These are phyloP conservation scores for Dioctria rufipes DNA, from an alignment of 2,888 invertebrate genomes.

Conservation along the genomic window DNA sequence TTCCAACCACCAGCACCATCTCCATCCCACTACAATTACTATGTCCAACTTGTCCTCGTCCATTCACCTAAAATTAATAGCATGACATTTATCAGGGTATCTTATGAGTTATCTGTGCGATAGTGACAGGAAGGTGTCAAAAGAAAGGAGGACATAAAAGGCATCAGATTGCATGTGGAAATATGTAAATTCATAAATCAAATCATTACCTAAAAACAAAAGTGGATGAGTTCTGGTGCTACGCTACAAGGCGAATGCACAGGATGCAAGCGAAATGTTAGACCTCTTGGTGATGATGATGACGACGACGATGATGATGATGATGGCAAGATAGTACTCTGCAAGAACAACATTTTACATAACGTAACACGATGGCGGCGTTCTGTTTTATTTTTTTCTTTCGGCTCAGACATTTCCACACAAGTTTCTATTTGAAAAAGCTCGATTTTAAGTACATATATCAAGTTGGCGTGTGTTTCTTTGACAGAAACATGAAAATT, in stretches of 20 bases:
- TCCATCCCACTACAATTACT: too few species aligned
- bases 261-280: constrained; percentile 21
- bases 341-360: neutral
- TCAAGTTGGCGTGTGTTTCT: constrained; percentile 17
- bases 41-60: too few species aligned
- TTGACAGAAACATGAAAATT: constrained; percentile 30
- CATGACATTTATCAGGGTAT: constrained; percentile 38
- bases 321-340: constrained; percentile 1
- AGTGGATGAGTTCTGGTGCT: neutral
- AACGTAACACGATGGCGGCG: neutral
- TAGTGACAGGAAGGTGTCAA: neutral
- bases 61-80: constrained; percentile 10
- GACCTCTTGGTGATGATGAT: neutral
- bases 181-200: constrained; percentile 47
- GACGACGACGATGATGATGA: neutral
- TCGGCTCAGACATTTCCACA: neutral
- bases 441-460: constrained; percentile 17
- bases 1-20: too few species aligned
- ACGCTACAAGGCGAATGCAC: constrained; percentile 5
- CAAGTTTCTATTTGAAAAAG: neutral
- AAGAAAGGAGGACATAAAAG: neutral
- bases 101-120: constrained; percentile 11
- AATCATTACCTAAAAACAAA: constrained; percentile 11
- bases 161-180: constrained; percentile 44
- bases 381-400: neutral